Evolutionary conservation across 92 coral and sea anemone genomes (phyloP).

Genomic region (Plumapathes pennacea): DNA sequence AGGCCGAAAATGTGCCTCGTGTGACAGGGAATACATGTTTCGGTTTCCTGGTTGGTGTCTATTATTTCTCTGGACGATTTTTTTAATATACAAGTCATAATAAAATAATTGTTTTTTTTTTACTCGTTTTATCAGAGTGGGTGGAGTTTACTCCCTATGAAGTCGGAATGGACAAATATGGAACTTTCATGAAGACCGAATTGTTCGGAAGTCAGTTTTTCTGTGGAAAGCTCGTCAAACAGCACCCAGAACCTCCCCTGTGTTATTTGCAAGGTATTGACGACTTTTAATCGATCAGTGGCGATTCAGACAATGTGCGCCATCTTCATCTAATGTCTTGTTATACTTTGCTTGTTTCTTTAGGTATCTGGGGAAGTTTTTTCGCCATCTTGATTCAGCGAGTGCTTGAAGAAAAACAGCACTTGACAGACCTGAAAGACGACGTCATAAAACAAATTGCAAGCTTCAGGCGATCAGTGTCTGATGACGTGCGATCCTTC

Average conservation of each 20-base stretch:
- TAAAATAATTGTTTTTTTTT: background rate
- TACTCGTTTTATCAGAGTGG: constrained; percentile 55
- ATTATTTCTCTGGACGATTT: too few relatives aligned
- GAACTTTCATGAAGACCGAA: constrained; percentile 71
- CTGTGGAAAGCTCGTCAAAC: constrained; percentile 55
- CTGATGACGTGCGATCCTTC: too few relatives aligned
- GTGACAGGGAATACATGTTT: too few relatives aligned
- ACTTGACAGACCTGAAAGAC: constrained; percentile 1
- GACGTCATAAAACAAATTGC: too few relatives aligned
- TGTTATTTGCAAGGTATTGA: constrained; percentile 69
- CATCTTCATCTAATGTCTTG: too few relatives aligned
- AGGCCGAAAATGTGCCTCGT: too few relatives aligned
- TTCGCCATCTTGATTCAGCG: constrained; percentile 70
- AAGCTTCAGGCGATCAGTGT: too few relatives aligned
- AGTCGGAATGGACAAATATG: constrained; percentile 76
- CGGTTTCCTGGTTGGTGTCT: too few relatives aligned
- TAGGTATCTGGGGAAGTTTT: constrained; percentile 86
- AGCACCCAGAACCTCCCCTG: constrained; percentile 54
- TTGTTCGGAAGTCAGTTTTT: constrained; percentile 74
- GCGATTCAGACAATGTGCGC: too few relatives aligned
- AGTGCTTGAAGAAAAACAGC: constrained; percentile 30
- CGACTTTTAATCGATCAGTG: too few relatives aligned
- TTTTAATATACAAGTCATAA: background rate
- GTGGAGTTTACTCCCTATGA: constrained; percentile 82
- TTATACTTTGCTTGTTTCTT: background rate